Evolutionary conservation across 1,140 invertebrate species (phyloP), one percentile per base, ranked within the genome.

Genomic region (Drosophila miranda): DNA sequence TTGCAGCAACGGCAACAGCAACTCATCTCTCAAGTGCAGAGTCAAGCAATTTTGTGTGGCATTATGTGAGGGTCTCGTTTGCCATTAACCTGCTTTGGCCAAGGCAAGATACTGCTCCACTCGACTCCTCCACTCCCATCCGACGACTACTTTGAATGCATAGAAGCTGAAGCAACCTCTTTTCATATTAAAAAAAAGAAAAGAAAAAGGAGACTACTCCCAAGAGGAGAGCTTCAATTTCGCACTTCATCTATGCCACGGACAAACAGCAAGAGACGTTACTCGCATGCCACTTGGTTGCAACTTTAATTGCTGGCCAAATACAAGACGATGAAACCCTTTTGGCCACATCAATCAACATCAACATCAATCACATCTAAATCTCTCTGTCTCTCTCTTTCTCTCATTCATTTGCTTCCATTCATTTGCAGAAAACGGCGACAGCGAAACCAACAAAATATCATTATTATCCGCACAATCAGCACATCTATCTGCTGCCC

Each of bases 381-480:
- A 26, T 19, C 44, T 63, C 23, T 26, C 23, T n/a, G 21, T 19
- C 44, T 63, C 23, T 26, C 23, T n/a, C 19, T 34, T 5, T 14
- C 16, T 51, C 3, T 21, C 21, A n/a, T 8, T 6, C 26, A 19
- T 19, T 44, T 44, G 2, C 14, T 28, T 50, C 11, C 48, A 50
- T 90, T 91, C 72, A 9, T 75, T 95, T 93, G 77, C 93, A 95
- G 95, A 95, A 95, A 69, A 93, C 95, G 76, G 91, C 95, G 86
- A 95, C 95, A 83, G 95, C 94, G 23, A 97, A 97, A 90, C 96
- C 96, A 3, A 97, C 96, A 42, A 97, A 97, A 92, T 97, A 98
- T 92, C 96, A 98, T 90, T 97, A 97, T 92, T 97, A 97, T 91
- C 96, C 96, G n/a, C 96, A 97, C 92, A 97, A 97, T 92, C 96